Base-by-base conservation (phyloP, 2,888 invertebrate genomes). In the Branchipolynoe longqiensis region DNA sequence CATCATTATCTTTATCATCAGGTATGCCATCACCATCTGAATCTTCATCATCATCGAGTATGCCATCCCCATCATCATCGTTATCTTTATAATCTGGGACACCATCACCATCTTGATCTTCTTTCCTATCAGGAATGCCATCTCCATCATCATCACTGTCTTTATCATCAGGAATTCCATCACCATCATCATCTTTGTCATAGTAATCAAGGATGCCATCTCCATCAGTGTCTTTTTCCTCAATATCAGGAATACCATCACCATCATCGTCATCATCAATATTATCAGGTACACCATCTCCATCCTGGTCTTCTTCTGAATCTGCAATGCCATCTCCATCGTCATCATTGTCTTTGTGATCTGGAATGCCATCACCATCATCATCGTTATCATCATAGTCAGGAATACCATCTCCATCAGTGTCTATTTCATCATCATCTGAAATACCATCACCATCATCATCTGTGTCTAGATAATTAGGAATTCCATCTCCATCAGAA, bases 381-480 rank as follows among this genome's bases (percentile, higher is more conserved):
- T 54, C 84, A 82, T 88, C 89, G 40, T 85, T 82, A 41, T 88
- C 41, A 58, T 83, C 82, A 84, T 89, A 40, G 84, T 92, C 91
- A 25, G 91, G 91, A 62, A 92, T 87, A 28, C 89, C 84, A 74
- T 91, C 91, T 14, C 87, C 83, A 64, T 92, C 91, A 18, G 89
- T 31, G 54, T 89, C 84, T 86, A 89, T 88, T 83, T 90, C 90
- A 31, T 88, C 88, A 74, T 88, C 83, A 84, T 89, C 89, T 25
- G 89, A 88, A 41, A 89, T 89, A 41, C 93, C 92, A 88, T 93
- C 93, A 25, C 91, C 92, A 88, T 87, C 88, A 41, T 85, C 86
- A 69, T 89, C 89, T 62, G 82, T 81, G 54, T 91, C 90, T 6
- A 89, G n/a, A 58, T 88, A 64, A 82, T 89, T 87, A 40, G 87